Evolutionary conservation across 2,113 vertebrate genomes (phyloP).

Genomic region (Bathybates hornii): DNA sequence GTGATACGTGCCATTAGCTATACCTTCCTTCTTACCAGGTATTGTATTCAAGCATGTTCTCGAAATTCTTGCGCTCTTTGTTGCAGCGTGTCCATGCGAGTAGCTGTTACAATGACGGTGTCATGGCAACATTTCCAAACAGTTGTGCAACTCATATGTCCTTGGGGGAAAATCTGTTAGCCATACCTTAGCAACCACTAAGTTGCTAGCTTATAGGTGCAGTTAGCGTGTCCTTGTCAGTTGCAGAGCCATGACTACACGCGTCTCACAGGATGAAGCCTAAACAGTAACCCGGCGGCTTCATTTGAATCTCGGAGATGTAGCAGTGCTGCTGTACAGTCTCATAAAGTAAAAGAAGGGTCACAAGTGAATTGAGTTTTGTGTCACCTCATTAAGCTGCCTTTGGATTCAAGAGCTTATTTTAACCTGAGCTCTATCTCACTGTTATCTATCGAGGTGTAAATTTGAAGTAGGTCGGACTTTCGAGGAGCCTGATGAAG

Average conservation of each 20-base stretch:
- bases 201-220: not conserved
- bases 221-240: not conserved
- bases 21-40: not conserved
- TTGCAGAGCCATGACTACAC: not conserved
- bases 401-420: not conserved
- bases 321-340: not conserved
- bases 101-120: not conserved
- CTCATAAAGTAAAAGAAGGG: not conserved
- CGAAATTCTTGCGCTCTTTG: not conserved
- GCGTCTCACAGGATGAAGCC: not conserved
- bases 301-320: not conserved
- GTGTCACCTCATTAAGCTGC: not conserved
- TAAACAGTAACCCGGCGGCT: not conserved
- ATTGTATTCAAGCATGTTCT: not conserved
- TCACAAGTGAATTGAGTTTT: not conserved
- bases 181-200: not conserved
- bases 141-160: not conserved
- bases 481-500: not conserved
- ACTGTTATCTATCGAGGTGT: not conserved
- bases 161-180: not conserved
- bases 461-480: not conserved
- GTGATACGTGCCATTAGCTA: not conserved
- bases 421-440: not conserved
- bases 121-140: constrained; percentile 19
- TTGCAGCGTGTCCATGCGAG: constrained; percentile 21